Percentiles rank a stretch among this genome's conserved stretches.
These are phyloP conservation scores for Myotis yumanensis DNA, from an alignment of 2,113 vertebrate species.

Conservation along the genomic window DNA sequence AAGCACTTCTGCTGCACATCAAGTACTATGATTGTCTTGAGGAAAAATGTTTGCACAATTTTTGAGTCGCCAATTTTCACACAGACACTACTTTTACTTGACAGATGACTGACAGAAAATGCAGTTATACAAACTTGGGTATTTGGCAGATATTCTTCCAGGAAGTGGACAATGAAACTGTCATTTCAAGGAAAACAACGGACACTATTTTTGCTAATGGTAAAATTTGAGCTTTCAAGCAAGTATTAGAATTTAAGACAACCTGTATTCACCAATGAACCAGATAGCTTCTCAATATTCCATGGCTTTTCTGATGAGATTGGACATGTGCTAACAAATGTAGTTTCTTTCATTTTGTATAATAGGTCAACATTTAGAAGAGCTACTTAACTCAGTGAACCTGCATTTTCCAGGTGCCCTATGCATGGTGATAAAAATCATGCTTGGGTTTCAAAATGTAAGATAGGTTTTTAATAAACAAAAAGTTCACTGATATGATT, in stretches of 20 bases:
- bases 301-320: not conserved
- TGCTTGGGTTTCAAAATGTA: not conserved
- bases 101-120: not conserved
- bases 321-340: not conserved
- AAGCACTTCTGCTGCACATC: not conserved
- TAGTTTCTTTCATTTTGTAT: not conserved
- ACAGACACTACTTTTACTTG: not conserved
- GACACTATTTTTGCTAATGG: constrained; percentile 13
- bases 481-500: not conserved
- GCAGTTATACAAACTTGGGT: not conserved
- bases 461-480: not conserved
- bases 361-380: not conserved
- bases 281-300: not conserved
- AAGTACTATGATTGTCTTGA: not conserved
- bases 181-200: constrained; percentile 34
- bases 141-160: not conserved
- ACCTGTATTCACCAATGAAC: not conserved
- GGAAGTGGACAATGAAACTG: not conserved
- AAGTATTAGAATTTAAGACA: constrained; percentile 15
- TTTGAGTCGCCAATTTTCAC: not conserved
- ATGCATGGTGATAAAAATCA: not conserved
- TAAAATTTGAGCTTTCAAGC: constrained; percentile 22
- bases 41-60: not conserved
- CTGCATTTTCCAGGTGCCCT: not conserved
- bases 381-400: constrained; percentile 2